A percentile compares a stretch with the other conserved stretches of the same genome.
These are phyloP conservation scores for Drosophila limbata DNA, from an alignment of 2,888 invertebrate genomes.

Conservation along the genomic window DNA sequence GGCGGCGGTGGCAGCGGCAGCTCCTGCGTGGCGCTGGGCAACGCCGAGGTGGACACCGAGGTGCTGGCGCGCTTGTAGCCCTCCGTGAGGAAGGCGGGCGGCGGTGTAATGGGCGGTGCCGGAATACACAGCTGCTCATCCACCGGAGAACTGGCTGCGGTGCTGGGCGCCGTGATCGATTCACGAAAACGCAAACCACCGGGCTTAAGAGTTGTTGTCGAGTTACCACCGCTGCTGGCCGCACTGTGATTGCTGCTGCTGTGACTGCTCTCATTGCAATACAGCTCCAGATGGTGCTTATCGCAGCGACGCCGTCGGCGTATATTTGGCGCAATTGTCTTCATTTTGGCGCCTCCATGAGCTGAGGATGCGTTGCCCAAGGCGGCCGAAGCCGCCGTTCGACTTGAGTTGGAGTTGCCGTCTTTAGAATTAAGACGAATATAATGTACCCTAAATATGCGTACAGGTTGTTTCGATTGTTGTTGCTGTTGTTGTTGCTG, in stretches of 20 bases:
- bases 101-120: conserved; percentile 89
- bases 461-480: conserved; percentile 65
- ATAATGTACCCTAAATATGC: conserved; percentile 80
- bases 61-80: conserved; percentile 86
- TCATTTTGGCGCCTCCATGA: conserved; percentile 86
- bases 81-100: conserved; percentile 88
- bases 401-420: conserved; percentile 59
- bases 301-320: conserved; percentile 88
- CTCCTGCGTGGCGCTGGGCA: conserved; percentile 64
- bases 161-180: conserved; percentile 72
- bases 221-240: conserved; percentile 10
- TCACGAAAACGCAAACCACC: conserved; percentile 65
- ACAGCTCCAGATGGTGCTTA: conserved; percentile 87
- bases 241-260: background rate
- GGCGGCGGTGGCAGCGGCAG: conserved; percentile 22
- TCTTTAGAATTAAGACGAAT: conserved; percentile 81
- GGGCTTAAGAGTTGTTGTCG: conserved; percentile 50
- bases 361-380: conserved; percentile 33
- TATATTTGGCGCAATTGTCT: conserved; percentile 88
- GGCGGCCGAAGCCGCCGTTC: conserved; percentile 44
- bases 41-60: conserved; percentile 76
- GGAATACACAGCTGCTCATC: conserved; percentile 82
- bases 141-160: conserved; percentile 79
- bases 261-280: conserved; percentile 79
- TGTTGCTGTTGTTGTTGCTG: conserved; percentile 34